A percentile compares a stretch with the other conserved stretches of the same genome.
Evolutionary conservation across 1,140 invertebrate species (phyloP).

Genomic region (Glomeris maerens): DNA sequence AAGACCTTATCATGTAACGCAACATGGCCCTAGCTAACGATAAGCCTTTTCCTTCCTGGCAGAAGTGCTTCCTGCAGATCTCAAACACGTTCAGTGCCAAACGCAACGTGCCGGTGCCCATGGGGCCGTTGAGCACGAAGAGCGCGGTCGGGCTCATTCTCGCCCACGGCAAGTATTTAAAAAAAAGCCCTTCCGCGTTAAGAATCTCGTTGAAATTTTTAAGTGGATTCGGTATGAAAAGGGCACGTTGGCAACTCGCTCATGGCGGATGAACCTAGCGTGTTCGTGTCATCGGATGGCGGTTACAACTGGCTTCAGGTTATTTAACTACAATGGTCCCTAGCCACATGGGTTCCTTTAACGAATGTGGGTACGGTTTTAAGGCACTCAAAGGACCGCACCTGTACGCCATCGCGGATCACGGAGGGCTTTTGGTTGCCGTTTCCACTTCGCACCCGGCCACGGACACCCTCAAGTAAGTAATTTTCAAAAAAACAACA

Average conservation of each 20-base stretch:
- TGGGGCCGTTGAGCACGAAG: slow-evolving; percentile 20
- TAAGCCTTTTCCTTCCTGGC: no score
- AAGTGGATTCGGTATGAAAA: slow-evolving; percentile 12
- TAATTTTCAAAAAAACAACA: no score
- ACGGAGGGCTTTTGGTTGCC: slow-evolving; percentile 30
- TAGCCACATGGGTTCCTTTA: no score
- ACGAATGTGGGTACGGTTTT: slow-evolving; percentile 19
- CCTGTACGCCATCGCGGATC: slow-evolving; percentile 29
- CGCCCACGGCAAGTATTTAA: slow-evolving; percentile 24
- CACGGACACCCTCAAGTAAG: neutral
- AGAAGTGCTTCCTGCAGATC: slow-evolving; percentile 1
- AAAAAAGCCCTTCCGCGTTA: neutral
- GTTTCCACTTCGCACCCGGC: slow-evolving; percentile 15
- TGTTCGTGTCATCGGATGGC: slow-evolving; percentile 30
- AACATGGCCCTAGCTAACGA: no score
- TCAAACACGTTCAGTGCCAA: neutral
- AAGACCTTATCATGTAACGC: neutral
- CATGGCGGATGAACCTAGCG: slow-evolving; percentile 27
- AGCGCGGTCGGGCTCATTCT: slow-evolving; percentile 25
- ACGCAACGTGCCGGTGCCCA: neutral
- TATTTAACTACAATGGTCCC: neutral
- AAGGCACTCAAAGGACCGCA: slow-evolving; percentile 29
- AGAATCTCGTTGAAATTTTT: neutral
- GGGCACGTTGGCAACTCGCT: slow-evolving; percentile 29
- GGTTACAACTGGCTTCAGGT: slow-evolving; percentile 26